Evolutionary conservation across 2,888 invertebrate species (phyloP), one percentile per base, ranked within the genome.

Genomic region (Elysia crispata): DNA sequence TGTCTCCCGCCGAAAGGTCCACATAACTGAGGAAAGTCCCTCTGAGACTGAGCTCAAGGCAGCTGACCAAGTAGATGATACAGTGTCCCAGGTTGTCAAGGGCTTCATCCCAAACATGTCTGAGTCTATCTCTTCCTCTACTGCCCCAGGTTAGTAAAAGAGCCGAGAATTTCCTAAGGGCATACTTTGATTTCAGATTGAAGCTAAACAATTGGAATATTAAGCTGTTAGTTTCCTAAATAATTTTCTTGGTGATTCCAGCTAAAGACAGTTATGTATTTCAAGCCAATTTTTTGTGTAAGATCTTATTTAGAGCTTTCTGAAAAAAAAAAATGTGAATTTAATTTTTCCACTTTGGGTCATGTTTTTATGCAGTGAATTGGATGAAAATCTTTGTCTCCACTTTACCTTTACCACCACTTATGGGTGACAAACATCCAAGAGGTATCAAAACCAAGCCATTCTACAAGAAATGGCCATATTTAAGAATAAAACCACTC

Each of bases 81-180:
- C 89, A 0, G 88, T 89, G 49, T 85, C 87, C 1, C 82, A 85
- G 41, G 88, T 86, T 8, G 87, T 89, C 1, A 87, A 87, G 18
- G 85, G 85, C 15, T 85, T 89, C 76, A 82, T 89, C 84, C 89
- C 89, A 11, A 78, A 74, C 69, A 81, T 82, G 57, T 85, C 83
- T 0, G 79, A 81, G 66, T 79, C 83, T 20, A 67, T 83, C 28
- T 83, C 84, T 18, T 80, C 83, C 1, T 76, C 77, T 33, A 54
- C 77, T 28, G 82, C 75, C 77, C 41, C 1, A 49, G 78, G 72
- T 6, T 25, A 25, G 30, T 18, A 15, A 8, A 8, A 23, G 60
- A 15, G 20, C n/a, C 3, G 67, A 28, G 20, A 1, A 25, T 67
- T 23, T 3, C 67, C 25, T 13, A 23, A 20, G 13, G 13, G 25